A percentile compares a stretch with the other conserved stretches of the same genome.
Conservation (phyloP, 2,797 vertebrate species). For the Glossophaga mutica region DNA sequence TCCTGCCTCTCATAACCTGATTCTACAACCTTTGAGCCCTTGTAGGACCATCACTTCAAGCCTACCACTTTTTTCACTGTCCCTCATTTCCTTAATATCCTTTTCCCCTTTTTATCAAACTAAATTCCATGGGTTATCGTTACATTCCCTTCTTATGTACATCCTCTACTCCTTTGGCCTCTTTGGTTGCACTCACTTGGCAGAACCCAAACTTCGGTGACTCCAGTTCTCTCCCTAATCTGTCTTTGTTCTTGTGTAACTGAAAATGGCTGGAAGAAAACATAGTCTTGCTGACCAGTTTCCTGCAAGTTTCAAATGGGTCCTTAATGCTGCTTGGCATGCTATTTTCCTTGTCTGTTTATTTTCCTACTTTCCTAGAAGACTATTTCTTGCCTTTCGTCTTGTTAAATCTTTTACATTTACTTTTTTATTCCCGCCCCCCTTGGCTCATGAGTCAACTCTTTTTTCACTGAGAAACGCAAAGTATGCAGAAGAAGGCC, state of each 20-base stretch:
- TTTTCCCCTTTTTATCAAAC: neutral
- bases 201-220: neutral
- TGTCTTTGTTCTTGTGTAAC: neutral
- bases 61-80: neutral
- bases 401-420: neutral
- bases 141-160: neutral
- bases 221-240: neutral
- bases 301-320: neutral
- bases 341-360: neutral
- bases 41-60: neutral
- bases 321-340: neutral
- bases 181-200: neutral
- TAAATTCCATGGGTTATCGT: neutral
- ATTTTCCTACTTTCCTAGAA: neutral
- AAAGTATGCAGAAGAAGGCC: neutral
- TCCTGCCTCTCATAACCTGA: neutral
- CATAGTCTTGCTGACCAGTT: neutral
- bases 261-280: neutral
- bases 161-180: neutral
- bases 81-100: neutral
- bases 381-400: neutral
- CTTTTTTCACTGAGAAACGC: neutral
- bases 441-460: neutral
- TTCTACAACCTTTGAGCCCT: neutral
- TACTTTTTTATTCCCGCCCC: neutral